phyloP scores from a whole-genome alignment of 2,113 vertebrate species.

The Campylomormyrus tamandua region DNA sequence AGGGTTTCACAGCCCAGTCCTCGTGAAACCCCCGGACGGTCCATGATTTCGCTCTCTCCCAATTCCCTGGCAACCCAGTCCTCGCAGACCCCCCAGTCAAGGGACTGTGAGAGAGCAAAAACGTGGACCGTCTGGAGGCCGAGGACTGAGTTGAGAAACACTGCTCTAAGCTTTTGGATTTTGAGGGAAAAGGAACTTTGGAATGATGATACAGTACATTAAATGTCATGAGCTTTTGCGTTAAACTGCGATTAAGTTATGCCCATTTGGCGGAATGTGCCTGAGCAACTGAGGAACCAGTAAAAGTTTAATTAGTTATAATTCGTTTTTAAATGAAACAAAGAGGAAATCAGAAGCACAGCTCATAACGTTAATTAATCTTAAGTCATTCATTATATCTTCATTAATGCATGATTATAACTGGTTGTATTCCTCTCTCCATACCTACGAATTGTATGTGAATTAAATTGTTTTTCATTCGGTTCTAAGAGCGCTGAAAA shows the following conservation, averaged over 20 bases:
- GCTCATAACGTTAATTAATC: slow-evolving; percentile 7
- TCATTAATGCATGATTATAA: background rate
- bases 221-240: background rate
- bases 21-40: too few species aligned
- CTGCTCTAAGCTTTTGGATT: background rate
- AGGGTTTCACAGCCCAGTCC: too few species aligned
- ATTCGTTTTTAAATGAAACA: background rate
- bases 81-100: too few species aligned
- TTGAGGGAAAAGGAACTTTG: background rate
- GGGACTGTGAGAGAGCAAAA: too few species aligned
- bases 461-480: background rate
- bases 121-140: too few species aligned
- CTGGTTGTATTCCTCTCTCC: background rate
- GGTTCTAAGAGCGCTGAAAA: background rate
- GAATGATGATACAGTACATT: background rate
- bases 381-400: background rate
- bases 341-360: background rate
- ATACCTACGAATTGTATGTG: background rate
- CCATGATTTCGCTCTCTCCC: too few species aligned
- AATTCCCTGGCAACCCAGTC: too few species aligned
- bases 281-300: background rate
- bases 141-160: too few species aligned
- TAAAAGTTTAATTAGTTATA: background rate
- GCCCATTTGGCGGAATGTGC: background rate
- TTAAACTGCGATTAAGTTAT: background rate